Percentiles rank a stretch among this genome's conserved stretches.
phyloP scores from a whole-genome alignment of 1,140 invertebrate species.

The Anoplolepis gracilipes region DNA sequence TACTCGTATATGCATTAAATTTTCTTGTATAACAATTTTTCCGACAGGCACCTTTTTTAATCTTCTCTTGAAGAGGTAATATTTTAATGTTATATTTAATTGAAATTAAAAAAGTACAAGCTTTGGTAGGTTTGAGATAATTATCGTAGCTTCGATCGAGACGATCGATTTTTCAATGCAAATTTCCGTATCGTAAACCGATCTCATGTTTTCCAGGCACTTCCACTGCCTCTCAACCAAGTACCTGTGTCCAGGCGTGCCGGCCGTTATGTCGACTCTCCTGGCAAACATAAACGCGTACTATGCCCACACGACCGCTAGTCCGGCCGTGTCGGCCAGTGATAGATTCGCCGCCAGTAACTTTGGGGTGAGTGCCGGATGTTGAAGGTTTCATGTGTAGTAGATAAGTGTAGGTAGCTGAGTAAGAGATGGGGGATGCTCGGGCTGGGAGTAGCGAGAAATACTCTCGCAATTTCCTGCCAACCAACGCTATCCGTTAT shows the following conservation, averaged over 20 bases:
- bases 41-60: too few relatives aligned
- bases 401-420: background rate
- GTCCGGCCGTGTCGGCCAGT: constrained; percentile 98
- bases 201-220: constrained; percentile 90
- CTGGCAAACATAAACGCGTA: constrained; percentile 99
- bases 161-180: background rate
- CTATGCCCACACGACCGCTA: constrained; percentile 99
- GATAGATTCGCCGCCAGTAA: constrained; percentile 99
- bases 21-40: too few relatives aligned
- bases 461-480: constrained; percentile 78
- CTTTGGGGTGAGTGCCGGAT: constrained; percentile 94
- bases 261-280: constrained; percentile 99
- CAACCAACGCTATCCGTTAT: constrained; percentile 76
- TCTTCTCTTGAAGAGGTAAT: too few relatives aligned
- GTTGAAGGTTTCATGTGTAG: background rate
- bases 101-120: background rate
- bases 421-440: constrained; percentile 12
- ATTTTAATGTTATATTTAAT: background rate
- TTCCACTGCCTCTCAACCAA: constrained; percentile 99
- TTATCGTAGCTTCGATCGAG: background rate
- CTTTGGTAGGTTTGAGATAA: background rate
- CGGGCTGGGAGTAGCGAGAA: constrained; percentile 66
- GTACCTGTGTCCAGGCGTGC: constrained; percentile 99
- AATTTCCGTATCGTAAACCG: background rate
- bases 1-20: too few relatives aligned